phyloP scores from a whole-genome alignment of 1,140 invertebrate genomes.

The Heliconius hermathena region DNA sequence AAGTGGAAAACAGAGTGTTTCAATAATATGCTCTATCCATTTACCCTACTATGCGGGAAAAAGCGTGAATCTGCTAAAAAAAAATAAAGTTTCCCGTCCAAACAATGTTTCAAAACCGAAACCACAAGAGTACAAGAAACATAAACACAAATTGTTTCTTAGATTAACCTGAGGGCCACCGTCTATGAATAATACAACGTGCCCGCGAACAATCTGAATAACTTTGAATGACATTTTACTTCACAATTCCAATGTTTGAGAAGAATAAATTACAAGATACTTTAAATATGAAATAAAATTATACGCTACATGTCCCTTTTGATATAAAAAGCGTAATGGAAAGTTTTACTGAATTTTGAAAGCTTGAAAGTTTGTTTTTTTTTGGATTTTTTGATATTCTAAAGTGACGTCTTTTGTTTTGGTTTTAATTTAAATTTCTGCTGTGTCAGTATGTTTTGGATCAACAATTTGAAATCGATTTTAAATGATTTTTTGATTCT shows the following conservation, averaged over 20 bases:
- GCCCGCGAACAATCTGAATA: constrained; percentile 7
- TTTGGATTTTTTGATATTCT: background rate
- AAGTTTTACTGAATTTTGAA: background rate
- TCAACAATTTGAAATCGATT: too few relatives aligned
- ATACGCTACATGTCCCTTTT: background rate
- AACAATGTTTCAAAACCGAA: background rate
- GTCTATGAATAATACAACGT: constrained; percentile 4
- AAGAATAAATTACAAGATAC: constrained; percentile 6
- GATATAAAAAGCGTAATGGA: background rate
- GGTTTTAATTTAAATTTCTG: background rate
- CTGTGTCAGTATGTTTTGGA: background rate
- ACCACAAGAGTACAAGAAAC: background rate
- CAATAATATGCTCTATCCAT: too few relatives aligned
- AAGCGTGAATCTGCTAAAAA: background rate
- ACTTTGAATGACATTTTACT: constrained; percentile 6
- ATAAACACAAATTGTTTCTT: constrained; percentile 5
- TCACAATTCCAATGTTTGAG: background rate
- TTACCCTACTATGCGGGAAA: too few relatives aligned
- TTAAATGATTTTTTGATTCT: too few relatives aligned
- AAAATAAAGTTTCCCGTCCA: background rate
- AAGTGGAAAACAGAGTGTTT: too few relatives aligned
- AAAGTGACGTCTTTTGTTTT: background rate
- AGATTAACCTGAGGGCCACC: constrained; percentile 7
- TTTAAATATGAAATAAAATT: constrained; percentile 7
- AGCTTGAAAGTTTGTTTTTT: background rate